A percentile compares a stretch with the other conserved stretches of the same genome.
Evolutionary conservation across 2,888 invertebrate genomes (phyloP).

Genomic region (Aspidiotus destructor): DNA sequence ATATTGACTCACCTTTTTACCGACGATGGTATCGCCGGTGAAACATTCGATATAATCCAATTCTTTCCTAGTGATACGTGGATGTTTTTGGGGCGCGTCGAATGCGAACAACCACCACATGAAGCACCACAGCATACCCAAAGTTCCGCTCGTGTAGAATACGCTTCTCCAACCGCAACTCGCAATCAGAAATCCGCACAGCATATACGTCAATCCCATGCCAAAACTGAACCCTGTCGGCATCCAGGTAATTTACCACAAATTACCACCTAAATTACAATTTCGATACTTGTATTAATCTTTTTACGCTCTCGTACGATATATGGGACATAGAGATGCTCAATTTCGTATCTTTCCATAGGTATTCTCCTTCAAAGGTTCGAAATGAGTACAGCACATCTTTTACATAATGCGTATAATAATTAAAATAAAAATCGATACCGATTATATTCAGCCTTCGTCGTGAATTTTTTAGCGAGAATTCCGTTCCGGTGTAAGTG

Average conservation of each 20-base stretch:
- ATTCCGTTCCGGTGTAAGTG: too few species aligned
- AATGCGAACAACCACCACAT: slow-evolving; percentile 60
- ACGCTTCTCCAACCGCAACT: slow-evolving; percentile 58
- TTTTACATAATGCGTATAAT: too few species aligned
- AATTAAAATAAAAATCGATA: too few species aligned
- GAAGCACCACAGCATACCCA: slow-evolving; percentile 56
- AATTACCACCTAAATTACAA: slow-evolving; percentile 33
- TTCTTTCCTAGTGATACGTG: slow-evolving; percentile 55
- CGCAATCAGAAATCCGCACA: slow-evolving; percentile 59
- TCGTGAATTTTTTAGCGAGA: too few species aligned
- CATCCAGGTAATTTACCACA: slow-evolving; percentile 36
- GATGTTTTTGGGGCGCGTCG: slow-evolving; percentile 58
- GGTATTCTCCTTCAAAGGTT: too few species aligned
- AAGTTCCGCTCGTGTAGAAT: slow-evolving; percentile 59
- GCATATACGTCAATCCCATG: slow-evolving; percentile 59
- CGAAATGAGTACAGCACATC: too few species aligned
- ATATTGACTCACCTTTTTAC: slow-evolving; percentile 42
- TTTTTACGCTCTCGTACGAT: background rate
- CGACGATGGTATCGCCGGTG: slow-evolving; percentile 47
- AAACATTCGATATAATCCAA: slow-evolving; percentile 56
- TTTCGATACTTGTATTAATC: slow-evolving; percentile 20
- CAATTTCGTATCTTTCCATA: too few species aligned
- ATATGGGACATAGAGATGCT: too few species aligned
- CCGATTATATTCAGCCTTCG: too few species aligned
- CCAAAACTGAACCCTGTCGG: slow-evolving; percentile 59